Evolutionary conservation across 1,140 invertebrate genomes (phyloP).

Genomic region (Sarcophaga bullata): DNA sequence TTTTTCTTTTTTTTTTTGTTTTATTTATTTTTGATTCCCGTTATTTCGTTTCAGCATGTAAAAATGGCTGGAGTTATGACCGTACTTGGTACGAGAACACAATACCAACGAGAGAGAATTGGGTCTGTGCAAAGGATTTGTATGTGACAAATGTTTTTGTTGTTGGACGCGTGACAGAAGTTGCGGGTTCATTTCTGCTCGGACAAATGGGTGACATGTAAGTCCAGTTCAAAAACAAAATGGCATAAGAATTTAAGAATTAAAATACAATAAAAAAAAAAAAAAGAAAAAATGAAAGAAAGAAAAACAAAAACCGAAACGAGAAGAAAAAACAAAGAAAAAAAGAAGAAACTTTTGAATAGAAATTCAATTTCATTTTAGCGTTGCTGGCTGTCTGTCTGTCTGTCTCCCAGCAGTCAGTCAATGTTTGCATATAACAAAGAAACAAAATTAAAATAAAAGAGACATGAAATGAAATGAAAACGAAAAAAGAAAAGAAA

Average conservation of each 20-base stretch:
- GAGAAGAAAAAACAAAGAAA: too few relatives aligned
- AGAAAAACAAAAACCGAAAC: too few relatives aligned
- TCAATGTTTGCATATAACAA: slow-evolving; percentile 17
- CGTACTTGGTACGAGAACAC: slow-evolving; percentile 67
- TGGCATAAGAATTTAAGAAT: not conserved
- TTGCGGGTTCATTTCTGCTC: slow-evolving; percentile 68
- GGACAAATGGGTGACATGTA: slow-evolving; percentile 70
- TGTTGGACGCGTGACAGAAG: slow-evolving; percentile 67
- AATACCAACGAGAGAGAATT: slow-evolving; percentile 67
- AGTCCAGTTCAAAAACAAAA: slow-evolving; percentile 50
- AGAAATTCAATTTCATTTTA: too few relatives aligned
- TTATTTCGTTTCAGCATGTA: slow-evolving; percentile 59
- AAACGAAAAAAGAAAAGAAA: too few relatives aligned
- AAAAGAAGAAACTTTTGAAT: too few relatives aligned
- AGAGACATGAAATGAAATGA: not conserved
- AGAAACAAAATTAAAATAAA: slow-evolving; percentile 19
- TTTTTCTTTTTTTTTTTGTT: slow-evolving; percentile 25
- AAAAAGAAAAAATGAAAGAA: too few relatives aligned
- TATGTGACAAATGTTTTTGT: slow-evolving; percentile 68
- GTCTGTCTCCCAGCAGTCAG: too few relatives aligned
- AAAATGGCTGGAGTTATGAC: slow-evolving; percentile 69
- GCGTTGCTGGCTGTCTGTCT: too few relatives aligned
- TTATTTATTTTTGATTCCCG: slow-evolving; percentile 11
- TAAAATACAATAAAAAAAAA: not conserved
- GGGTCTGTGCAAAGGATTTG: slow-evolving; percentile 69